phyloP scores from a whole-genome alignment of 1,140 invertebrate species.

The Holotrichia oblita region DNA sequence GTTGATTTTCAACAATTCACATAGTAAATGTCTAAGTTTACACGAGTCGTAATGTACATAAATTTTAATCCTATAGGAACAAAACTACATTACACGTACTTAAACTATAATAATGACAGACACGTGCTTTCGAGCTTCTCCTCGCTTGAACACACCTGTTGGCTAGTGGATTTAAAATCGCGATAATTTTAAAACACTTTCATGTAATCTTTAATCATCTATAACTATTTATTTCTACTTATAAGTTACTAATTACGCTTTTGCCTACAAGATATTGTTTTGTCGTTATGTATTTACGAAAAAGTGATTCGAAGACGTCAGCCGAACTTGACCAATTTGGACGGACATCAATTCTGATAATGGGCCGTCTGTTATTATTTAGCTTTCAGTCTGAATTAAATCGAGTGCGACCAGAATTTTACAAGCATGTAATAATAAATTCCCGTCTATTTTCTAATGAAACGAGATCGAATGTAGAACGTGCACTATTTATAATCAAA shows the following conservation, averaged over 20 bases:
- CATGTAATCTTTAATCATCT: not conserved
- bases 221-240: too few species aligned
- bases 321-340: slow-evolving; percentile 1
- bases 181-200: not conserved
- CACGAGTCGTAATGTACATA: too few species aligned
- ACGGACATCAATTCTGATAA: slow-evolving; percentile 2
- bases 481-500: slow-evolving; percentile 7
- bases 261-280: not conserved
- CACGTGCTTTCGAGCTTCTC: not conserved
- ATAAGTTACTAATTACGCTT: not conserved
- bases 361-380: slow-evolving; percentile 1
- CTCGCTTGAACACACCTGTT: not conserved
- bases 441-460: slow-evolving; percentile 1
- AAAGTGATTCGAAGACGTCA: not conserved
- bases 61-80: not conserved
- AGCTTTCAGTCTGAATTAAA: not conserved
- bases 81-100: not conserved
- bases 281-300: not conserved
- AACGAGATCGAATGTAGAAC: not conserved
- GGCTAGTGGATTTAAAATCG: not conserved
- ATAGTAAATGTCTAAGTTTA: too few species aligned
- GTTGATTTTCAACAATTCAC: too few species aligned
- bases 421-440: slow-evolving; percentile 13
- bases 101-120: not conserved
- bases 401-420: slow-evolving; percentile 5